Evolutionary conservation across 1,140 invertebrate genomes (phyloP).

Genomic region (Drosophila lacteicornis): DNA sequence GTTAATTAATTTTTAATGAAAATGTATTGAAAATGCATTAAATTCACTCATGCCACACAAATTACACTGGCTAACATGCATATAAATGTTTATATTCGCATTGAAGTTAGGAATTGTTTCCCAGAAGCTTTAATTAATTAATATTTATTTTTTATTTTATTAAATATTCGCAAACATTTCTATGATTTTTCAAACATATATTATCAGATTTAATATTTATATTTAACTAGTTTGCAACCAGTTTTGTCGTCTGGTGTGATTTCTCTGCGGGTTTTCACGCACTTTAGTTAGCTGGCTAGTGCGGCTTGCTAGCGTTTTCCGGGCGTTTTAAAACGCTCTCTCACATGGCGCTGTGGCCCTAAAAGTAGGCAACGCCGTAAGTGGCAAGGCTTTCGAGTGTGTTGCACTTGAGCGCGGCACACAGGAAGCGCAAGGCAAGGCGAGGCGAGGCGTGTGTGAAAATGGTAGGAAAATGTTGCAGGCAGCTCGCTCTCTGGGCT

Average conservation of each 20-base stretch:
- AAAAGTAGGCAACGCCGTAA: constrained; percentile 35
- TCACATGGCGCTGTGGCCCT: constrained; percentile 10
- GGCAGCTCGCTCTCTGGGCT: neutral
- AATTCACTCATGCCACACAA: constrained; percentile 14
- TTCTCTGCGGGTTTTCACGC: neutral
- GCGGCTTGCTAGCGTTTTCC: neutral
- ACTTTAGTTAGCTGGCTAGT: neutral
- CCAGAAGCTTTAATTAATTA: no score
- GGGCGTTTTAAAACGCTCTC: constrained; percentile 13
- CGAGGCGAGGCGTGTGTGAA: neutral
- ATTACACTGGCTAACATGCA: constrained; percentile 15
- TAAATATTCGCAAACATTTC: no score
- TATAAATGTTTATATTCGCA: neutral
- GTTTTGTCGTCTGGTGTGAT: neutral
- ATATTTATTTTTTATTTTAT: no score
- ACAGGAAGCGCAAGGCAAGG: constrained; percentile 7
- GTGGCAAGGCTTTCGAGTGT: constrained; percentile 35
- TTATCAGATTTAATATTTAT: neutral
- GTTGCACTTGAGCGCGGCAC: constrained; percentile 48
- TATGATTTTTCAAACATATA: no score
- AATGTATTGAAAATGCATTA: constrained; percentile 75
- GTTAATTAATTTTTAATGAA: constrained; percentile 77
- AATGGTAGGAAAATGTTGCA: constrained; percentile 6
- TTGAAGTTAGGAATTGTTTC: neutral
- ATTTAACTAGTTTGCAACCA: neutral